Evolutionary conservation across 2,113 vertebrate genomes (phyloP).

Genomic region (Xyrauchen texanus): DNA sequence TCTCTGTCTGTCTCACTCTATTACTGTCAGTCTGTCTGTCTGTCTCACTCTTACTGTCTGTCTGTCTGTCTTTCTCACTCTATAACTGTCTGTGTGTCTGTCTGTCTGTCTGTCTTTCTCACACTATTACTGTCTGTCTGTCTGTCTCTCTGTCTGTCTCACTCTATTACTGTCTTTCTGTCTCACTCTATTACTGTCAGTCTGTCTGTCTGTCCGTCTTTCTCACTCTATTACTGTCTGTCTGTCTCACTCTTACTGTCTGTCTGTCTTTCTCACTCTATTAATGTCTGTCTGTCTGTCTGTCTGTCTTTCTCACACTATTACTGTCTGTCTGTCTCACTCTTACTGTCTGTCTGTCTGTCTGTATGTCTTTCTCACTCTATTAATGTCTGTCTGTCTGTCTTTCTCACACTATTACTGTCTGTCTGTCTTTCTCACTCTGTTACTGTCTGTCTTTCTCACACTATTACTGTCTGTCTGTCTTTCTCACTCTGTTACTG

Average conservation of each 20-base stretch:
- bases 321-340: background rate
- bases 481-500: no score
- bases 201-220: background rate
- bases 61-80: background rate
- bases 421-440: background rate
- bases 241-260: constrained; percentile 10
- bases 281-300: no score
- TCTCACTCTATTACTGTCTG: no score
- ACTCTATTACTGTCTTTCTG: background rate
- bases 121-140: background rate
- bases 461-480: background rate
- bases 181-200: no score
- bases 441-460: background rate
- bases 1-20: background rate
- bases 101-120: background rate
- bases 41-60: no score
- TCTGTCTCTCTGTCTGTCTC: background rate
- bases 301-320: background rate
- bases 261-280: background rate
- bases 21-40: no score
- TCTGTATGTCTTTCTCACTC: background rate
- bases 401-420: constrained; percentile 6
- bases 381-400: no score
- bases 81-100: no score
- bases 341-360: background rate